phyloP scores from a whole-genome alignment of 64 coral and sea anemone genomes.

The Hydrozoanthus tunicans region DNA sequence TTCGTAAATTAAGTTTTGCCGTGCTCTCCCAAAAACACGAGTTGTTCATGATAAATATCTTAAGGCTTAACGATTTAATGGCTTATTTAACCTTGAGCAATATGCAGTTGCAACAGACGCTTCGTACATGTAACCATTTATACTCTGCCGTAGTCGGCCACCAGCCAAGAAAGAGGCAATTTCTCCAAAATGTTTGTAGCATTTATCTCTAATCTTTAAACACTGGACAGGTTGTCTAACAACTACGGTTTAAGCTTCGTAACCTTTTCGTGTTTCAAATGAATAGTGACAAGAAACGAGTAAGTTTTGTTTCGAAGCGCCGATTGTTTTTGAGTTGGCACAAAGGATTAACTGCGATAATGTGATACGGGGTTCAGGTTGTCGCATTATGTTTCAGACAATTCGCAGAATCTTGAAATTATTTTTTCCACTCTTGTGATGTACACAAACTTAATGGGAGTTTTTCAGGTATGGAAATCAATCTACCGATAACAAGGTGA shows the following conservation, averaged over 20 bases:
- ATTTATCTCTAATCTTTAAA: conserved; percentile 18
- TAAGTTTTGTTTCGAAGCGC: neutral
- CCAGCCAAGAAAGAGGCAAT: neutral
- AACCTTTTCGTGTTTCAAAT: neutral
- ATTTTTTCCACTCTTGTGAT: neutral
- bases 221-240: neutral
- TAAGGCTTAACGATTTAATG: conserved; percentile 10
- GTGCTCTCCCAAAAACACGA: neutral
- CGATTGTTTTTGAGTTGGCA: neutral
- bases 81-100: conserved; percentile 31
- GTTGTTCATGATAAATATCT: conserved; percentile 2
- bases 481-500: neutral
- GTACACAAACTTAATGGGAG: neutral
- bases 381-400: conserved; percentile 1
- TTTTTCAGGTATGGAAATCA: neutral
- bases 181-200: neutral
- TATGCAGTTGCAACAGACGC: conserved; percentile 32
- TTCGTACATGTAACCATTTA: neutral
- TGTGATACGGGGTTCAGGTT: neutral
- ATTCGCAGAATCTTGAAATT: neutral
- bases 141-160: neutral
- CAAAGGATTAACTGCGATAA: neutral
- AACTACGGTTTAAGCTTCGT: neutral
- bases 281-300: neutral
- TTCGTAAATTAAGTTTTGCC: conserved; percentile 8